Evolutionary conservation across 2,888 invertebrate genomes (phyloP).

Genomic region (Netelia melanura): DNA sequence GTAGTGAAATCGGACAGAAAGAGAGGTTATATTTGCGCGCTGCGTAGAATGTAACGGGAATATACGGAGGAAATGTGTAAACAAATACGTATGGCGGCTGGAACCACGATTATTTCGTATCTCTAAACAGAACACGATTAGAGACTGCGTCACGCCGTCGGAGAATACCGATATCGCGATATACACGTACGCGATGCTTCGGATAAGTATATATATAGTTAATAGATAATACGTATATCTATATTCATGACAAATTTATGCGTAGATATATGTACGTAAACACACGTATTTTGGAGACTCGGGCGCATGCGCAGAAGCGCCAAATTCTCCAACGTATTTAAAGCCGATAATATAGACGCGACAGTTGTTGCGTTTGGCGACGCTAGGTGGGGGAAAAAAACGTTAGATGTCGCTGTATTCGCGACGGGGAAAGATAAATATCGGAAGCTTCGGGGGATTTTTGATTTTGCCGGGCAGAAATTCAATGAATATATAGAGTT

Average conservation of each 20-base stretch:
- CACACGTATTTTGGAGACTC: background rate
- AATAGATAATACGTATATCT: background rate
- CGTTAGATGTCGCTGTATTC: background rate
- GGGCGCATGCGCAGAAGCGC: constrained; percentile 25
- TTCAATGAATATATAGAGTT: background rate
- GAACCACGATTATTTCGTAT: constrained; percentile 63
- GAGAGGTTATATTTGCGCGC: background rate
- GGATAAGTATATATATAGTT: background rate
- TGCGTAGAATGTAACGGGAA: background rate
- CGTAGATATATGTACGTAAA: constrained; percentile 1
- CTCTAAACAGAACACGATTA: constrained; percentile 35
- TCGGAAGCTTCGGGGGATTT: background rate
- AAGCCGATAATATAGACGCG: constrained; percentile 8
- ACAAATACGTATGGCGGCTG: constrained; percentile 35
- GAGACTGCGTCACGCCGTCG: constrained; percentile 12
- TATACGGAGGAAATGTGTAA: constrained; percentile 23
- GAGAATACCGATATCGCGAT: background rate
- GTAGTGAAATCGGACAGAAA: constrained; percentile 18
- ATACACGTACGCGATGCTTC: background rate
- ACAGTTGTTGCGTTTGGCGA: background rate
- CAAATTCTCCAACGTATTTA: constrained; percentile 4
- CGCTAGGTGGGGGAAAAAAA: background rate
- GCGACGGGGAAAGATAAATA: background rate
- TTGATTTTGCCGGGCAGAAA: background rate
- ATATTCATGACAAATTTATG: constrained; percentile 21